A percentile compares a stretch with the other conserved stretches of the same genome.
Evolutionary conservation across 2,113 vertebrate genomes (phyloP).

Genomic region (Corythaeola cristata): DNA sequence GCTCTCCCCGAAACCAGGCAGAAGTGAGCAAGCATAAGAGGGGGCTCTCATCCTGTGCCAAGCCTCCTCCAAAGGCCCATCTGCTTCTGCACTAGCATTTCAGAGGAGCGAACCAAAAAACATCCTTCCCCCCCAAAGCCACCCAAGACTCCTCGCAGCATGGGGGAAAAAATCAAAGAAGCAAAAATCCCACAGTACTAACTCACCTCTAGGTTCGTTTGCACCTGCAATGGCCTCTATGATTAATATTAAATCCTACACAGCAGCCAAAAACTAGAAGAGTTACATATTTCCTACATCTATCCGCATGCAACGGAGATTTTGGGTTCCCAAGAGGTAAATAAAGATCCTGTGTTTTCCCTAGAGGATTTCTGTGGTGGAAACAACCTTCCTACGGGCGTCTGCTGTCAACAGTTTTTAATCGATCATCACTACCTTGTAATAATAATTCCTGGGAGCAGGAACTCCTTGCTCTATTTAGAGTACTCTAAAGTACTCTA

Average conservation of each 20-base stretch:
- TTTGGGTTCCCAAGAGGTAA: background rate
- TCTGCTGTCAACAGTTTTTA: slow-evolving; percentile 48
- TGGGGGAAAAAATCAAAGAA: fast-evolving
- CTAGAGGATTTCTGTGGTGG: background rate
- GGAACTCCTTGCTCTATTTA: background rate
- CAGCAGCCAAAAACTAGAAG: background rate
- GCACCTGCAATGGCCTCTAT: background rate
- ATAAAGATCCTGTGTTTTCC: background rate
- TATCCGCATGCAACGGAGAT: background rate
- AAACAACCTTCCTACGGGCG: background rate
- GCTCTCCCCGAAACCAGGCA: too few relatives aligned
- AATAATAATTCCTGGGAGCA: background rate
- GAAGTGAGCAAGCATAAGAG: background rate
- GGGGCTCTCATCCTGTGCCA: background rate
- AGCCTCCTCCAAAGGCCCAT: background rate
- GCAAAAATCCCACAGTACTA: background rate
- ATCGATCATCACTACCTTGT: background rate
- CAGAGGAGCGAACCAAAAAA: background rate
- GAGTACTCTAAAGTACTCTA: background rate
- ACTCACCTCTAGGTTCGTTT: background rate
- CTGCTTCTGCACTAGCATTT: background rate
- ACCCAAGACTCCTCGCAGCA: background rate
- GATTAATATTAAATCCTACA: background rate
- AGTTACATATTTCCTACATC: background rate
- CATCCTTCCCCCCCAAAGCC: background rate